These are phyloP conservation scores for Drosophila suboccidentalis DNA, from an alignment of 2,888 invertebrate species.

Conservation along the genomic window DNA sequence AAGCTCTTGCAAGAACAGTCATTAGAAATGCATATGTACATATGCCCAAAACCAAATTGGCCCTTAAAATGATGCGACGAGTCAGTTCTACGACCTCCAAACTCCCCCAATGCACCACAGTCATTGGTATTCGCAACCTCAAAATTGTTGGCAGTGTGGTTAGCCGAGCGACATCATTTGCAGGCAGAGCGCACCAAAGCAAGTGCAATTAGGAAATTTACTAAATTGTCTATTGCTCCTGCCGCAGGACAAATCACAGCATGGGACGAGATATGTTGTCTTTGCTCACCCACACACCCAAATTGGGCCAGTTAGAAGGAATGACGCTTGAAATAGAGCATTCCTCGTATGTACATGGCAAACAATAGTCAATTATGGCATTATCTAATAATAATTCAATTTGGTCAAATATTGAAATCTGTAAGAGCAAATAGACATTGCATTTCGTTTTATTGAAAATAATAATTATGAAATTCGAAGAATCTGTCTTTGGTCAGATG, in stretches of 20 bases:
- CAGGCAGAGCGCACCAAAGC: slow-evolving; percentile 52
- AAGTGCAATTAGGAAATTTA: slow-evolving; percentile 78
- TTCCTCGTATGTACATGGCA: slow-evolving; percentile 46
- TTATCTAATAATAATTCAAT: slow-evolving; percentile 47
- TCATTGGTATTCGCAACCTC: slow-evolving; percentile 40
- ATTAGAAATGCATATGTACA: slow-evolving; percentile 42
- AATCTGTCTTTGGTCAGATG: not conserved
- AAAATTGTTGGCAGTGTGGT: slow-evolving; percentile 54
- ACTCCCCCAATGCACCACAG: not conserved
- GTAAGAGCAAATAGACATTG: not conserved
- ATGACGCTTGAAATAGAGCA: not conserved
- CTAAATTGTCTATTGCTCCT: slow-evolving; percentile 59
- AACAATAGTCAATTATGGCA: slow-evolving; percentile 63
- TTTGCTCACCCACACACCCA: slow-evolving; percentile 35
- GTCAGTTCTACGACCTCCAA: not conserved
- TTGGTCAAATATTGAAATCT: slow-evolving; percentile 27
- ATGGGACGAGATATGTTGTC: slow-evolving; percentile 39
- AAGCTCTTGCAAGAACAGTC: slow-evolving; percentile 13
- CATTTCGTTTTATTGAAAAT: slow-evolving; percentile 13
- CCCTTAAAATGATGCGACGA: slow-evolving; percentile 51
- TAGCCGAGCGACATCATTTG: slow-evolving; percentile 55
- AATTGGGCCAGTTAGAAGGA: not conserved
- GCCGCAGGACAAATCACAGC: slow-evolving; percentile 49
- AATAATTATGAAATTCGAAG: slow-evolving; percentile 6
- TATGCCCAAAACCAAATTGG: slow-evolving; percentile 44